Percentiles rank a stretch among this genome's conserved stretches.
phyloP scores from a whole-genome alignment of 2,113 vertebrate species.

The Grammomys dolichurus region DNA sequence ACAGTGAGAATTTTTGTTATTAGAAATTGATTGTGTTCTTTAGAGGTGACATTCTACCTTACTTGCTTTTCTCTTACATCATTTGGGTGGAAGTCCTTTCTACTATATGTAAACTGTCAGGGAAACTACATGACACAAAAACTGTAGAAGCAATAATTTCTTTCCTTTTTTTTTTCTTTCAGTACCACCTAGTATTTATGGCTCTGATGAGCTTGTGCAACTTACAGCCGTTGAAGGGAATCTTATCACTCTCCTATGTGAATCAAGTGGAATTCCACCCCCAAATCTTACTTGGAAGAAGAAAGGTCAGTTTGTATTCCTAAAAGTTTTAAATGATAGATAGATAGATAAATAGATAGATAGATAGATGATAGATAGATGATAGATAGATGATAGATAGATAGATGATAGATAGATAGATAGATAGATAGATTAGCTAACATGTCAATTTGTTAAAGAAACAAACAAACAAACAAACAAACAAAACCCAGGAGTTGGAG shows the following conservation, averaged over 20 bases:
- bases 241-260: slow-evolving; percentile 93
- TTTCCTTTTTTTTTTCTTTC: slow-evolving; percentile 51
- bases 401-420: neutral
- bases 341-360: neutral
- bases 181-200: slow-evolving; percentile 94
- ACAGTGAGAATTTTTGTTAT: neutral
- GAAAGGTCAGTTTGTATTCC: slow-evolving; percentile 87
- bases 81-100: neutral
- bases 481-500: too few species aligned
- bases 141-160: neutral
- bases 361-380: neutral
- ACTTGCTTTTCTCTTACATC: neutral
- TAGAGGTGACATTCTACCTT: neutral
- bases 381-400: neutral
- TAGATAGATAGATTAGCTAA: neutral
- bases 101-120: neutral
- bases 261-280: slow-evolving; percentile 96
- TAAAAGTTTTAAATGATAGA: slow-evolving; percentile 48
- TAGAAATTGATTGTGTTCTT: neutral
- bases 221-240: slow-evolving; percentile 93
- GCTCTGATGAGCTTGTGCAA: slow-evolving; percentile 89
- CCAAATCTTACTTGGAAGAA: slow-evolving; percentile 95
- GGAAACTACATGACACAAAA: neutral
- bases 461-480: neutral
- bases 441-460: neutral